phyloP scores from a whole-genome alignment of 2,113 vertebrate species.

The Lepus europaeus region DNA sequence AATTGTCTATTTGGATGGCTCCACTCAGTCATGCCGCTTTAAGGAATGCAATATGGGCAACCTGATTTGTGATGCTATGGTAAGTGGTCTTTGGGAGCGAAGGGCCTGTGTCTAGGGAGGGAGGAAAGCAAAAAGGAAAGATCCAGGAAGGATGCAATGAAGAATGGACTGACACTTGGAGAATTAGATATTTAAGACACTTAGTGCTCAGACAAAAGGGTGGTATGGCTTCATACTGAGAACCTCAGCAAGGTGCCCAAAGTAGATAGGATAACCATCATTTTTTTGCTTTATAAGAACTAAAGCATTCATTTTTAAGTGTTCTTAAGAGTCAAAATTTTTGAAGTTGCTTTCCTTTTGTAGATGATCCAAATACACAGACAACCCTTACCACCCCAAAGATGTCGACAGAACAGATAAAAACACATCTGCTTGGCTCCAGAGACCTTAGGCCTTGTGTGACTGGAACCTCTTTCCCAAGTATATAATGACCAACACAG shows the following conservation, averaged over 20 bases:
- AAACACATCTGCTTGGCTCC: not conserved
- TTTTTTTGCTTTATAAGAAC: not conserved
- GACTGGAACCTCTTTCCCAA: not conserved
- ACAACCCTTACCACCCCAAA: not conserved
- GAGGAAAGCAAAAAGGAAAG: no score
- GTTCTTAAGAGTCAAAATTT: not conserved
- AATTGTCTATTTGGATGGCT: slow-evolving; percentile 94
- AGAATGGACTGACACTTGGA: not conserved
- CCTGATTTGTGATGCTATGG: slow-evolving; percentile 96
- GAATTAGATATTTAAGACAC: not conserved
- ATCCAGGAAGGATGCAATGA: not conserved
- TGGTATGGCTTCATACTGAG: not conserved
- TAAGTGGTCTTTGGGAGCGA: slow-evolving; percentile 76
- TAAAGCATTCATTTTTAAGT: not conserved
- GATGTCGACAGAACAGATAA: not conserved
- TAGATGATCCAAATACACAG: not conserved
- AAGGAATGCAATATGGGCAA: slow-evolving; percentile 97
- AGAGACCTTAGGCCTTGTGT: not conserved
- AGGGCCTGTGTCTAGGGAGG: not conserved
- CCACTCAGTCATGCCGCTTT: slow-evolving; percentile 91
- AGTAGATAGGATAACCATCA: not conserved
- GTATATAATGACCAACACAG: not conserved
- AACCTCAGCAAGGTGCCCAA: not conserved
- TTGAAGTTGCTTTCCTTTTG: slow-evolving; percentile 6
- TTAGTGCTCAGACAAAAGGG: not conserved